A percentile compares a stretch with the other conserved stretches of the same genome.
These are phyloP conservation scores for Aphyosemion australe DNA, from an alignment of 2,113 vertebrate genomes.

Conservation along the genomic window DNA sequence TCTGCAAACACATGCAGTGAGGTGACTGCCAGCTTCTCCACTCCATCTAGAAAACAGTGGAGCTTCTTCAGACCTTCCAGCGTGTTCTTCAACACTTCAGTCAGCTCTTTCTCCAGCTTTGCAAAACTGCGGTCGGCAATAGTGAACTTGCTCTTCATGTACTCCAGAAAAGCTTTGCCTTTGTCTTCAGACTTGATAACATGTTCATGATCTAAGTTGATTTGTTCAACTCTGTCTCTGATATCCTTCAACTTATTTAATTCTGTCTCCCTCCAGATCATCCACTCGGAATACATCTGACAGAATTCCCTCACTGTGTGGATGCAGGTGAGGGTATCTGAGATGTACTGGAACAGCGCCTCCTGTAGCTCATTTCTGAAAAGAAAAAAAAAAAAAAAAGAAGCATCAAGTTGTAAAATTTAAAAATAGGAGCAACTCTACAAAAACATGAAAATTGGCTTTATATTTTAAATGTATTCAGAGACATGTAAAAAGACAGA, in stretches of 20 bases:
- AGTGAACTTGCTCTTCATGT: slow-evolving; percentile 45
- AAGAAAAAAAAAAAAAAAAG: too few species aligned
- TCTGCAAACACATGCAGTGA: slow-evolving; percentile 68
- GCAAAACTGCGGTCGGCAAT: slow-evolving; percentile 19
- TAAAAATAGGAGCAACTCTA: too few species aligned
- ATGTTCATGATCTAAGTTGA: slow-evolving; percentile 5
- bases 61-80: slow-evolving; percentile 65
- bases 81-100: slow-evolving; percentile 47
- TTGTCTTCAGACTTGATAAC: slow-evolving; percentile 9
- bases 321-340: slow-evolving; percentile 42
- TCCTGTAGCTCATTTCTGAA: slow-evolving; percentile 38
- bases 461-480: too few species aligned
- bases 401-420: background rate
- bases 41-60: slow-evolving; percentile 65
- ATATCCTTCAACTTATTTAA: slow-evolving; percentile 48
- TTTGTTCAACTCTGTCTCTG: slow-evolving; percentile 29
- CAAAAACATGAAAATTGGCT: background rate
- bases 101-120: slow-evolving; percentile 65
- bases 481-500: too few species aligned
- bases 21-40: slow-evolving; percentile 77
- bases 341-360: slow-evolving; percentile 31
- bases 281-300: slow-evolving; percentile 33
- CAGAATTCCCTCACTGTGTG: slow-evolving; percentile 47
- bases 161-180: slow-evolving; percentile 37
- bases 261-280: slow-evolving; percentile 29